phyloP scores from a whole-genome alignment of 2,888 invertebrate species.

The Achlya flavicornis region DNA sequence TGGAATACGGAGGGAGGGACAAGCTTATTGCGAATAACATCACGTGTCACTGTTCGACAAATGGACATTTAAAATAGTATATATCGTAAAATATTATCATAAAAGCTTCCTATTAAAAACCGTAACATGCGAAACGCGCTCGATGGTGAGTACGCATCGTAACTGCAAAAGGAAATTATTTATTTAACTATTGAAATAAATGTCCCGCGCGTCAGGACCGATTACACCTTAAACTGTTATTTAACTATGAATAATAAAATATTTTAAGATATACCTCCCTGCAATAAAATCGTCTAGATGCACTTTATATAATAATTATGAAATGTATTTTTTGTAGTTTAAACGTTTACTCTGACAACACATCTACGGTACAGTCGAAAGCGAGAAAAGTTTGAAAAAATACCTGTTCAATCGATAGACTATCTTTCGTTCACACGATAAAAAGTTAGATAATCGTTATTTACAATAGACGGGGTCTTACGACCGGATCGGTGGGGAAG shows the following conservation, averaged over 20 bases:
- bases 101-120: conserved; percentile 62
- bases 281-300: conserved; percentile 81
- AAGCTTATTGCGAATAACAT: conserved; percentile 44
- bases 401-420: conserved; percentile 81
- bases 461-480: conserved; percentile 76
- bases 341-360: conserved; percentile 80
- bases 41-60: conserved; percentile 37
- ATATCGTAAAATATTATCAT: conserved; percentile 41
- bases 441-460: conserved; percentile 81
- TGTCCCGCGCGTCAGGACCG: conserved; percentile 68
- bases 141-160: conserved; percentile 38
- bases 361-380: conserved; percentile 84
- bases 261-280: conserved; percentile 80
- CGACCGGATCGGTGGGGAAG: conserved; percentile 44
- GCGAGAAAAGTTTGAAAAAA: conserved; percentile 84
- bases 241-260: conserved; percentile 81
- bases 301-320: conserved; percentile 77
- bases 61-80: conserved; percentile 45
- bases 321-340: conserved; percentile 81
- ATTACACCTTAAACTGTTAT: conserved; percentile 76
- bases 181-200: conserved; percentile 61
- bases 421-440: conserved; percentile 83
- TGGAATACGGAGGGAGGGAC: conserved; percentile 37
- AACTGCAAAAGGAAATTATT: conserved; percentile 53
- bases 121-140: conserved; percentile 53